Percentiles rank a stretch among this genome's conserved stretches.
phyloP scores from a whole-genome alignment of 2,113 vertebrate genomes.

The Oreocharis arfaki region DNA sequence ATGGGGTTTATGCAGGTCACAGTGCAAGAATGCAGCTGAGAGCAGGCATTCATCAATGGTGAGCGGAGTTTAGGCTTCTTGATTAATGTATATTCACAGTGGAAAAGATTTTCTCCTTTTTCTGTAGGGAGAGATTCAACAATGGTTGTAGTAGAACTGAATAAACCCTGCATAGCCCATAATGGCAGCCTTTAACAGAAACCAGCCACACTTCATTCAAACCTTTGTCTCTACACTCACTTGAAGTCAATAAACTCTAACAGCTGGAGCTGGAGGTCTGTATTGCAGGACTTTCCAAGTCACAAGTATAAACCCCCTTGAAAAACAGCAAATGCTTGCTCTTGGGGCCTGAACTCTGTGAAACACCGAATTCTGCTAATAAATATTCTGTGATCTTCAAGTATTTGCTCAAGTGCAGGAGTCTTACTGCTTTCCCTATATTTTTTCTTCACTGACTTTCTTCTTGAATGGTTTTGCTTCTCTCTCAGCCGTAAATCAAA shows the following conservation, averaged over 20 bases:
- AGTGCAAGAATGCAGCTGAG: neutral
- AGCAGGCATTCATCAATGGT: neutral
- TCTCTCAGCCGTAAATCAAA: neutral
- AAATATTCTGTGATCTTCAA: slow-evolving; percentile 13
- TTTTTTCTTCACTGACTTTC: neutral
- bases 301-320: neutral
- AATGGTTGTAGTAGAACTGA: neutral
- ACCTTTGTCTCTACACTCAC: neutral
- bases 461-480: neutral
- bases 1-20: neutral
- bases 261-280: neutral
- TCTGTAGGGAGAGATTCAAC: neutral
- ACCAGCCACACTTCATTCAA: neutral
- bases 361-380: neutral
- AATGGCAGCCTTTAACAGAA: neutral
- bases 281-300: neutral
- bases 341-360: neutral
- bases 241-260: slow-evolving; percentile 25
- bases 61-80: neutral
- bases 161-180: neutral
- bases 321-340: neutral
- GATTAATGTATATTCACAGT: neutral
- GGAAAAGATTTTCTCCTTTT: neutral
- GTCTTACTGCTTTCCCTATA: neutral
- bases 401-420: neutral